phyloP scores from a whole-genome alignment of 2,888 invertebrate species.

The Caenorhabditis angaria region DNA sequence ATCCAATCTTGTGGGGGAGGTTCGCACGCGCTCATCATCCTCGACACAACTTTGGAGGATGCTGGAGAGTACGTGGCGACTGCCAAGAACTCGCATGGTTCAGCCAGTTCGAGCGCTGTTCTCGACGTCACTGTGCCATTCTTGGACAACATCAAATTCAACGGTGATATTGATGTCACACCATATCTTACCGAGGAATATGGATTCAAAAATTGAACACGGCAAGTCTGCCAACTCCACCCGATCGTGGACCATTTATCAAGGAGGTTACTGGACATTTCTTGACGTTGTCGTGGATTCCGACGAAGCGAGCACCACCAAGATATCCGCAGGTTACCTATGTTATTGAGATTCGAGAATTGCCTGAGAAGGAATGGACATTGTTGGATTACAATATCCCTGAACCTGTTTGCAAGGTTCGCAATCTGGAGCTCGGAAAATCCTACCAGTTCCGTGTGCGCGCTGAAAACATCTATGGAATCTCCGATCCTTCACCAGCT shows the following conservation, averaged over 20 bases:
- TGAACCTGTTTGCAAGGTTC: constrained; percentile 87
- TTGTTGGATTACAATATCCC: constrained; percentile 80
- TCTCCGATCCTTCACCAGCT: constrained; percentile 93
- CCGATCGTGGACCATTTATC: constrained; percentile 89
- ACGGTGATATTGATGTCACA: constrained; percentile 68
- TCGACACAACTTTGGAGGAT: constrained; percentile 69
- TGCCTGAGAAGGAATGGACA: constrained; percentile 92
- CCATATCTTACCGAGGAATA: constrained; percentile 72
- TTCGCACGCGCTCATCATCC: constrained; percentile 70
- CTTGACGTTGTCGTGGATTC: constrained; percentile 90
- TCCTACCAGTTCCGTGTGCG: constrained; percentile 94
- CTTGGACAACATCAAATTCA: constrained; percentile 71
- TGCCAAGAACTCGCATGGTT: constrained; percentile 69
- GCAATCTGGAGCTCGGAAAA: constrained; percentile 87
- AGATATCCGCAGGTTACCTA: constrained; percentile 88
- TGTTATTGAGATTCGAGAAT: constrained; percentile 90
- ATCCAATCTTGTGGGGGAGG: constrained; percentile 72
- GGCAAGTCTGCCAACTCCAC: constrained; percentile 81
- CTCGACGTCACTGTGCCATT: constrained; percentile 71
- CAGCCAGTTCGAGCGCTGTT: constrained; percentile 67
- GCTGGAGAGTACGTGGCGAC: constrained; percentile 71
- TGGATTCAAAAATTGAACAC: constrained; percentile 70
- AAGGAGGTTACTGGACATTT: constrained; percentile 89
- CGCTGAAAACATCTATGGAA: constrained; percentile 94
- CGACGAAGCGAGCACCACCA: constrained; percentile 87